Evolutionary conservation across 2,888 invertebrate species (phyloP).

Genomic region (Lasioglossum villosulum): DNA sequence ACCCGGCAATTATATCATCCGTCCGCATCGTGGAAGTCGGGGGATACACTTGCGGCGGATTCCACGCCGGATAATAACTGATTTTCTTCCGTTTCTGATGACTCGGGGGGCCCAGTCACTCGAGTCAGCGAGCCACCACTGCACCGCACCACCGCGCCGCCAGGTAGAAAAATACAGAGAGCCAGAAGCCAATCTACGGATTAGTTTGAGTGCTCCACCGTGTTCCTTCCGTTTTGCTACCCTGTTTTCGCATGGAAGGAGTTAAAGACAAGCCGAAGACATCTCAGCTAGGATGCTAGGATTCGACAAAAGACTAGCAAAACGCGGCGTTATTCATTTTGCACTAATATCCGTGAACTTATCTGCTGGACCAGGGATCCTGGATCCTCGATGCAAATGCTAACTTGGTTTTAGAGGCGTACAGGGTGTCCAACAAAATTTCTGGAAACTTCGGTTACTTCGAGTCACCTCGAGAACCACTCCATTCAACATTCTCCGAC

Average conservation of each 20-base stretch:
- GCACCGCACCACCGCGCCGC: neutral
- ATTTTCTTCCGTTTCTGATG: constrained; percentile 65
- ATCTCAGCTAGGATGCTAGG: neutral
- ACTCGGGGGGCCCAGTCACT: constrained; percentile 64
- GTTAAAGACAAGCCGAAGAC: constrained; percentile 35
- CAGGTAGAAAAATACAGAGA: constrained; percentile 71
- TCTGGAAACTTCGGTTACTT: too few relatives aligned
- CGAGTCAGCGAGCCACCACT: constrained; percentile 63
- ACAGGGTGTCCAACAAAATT: too few relatives aligned
- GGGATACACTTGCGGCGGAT: constrained; percentile 64
- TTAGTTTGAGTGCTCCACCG: constrained; percentile 58
- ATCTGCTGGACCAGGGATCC: constrained; percentile 11
- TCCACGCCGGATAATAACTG: constrained; percentile 72
- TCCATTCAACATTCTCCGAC: too few relatives aligned
- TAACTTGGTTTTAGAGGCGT: neutral
- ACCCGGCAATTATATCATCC: constrained; percentile 67
- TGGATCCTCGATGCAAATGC: constrained; percentile 26
- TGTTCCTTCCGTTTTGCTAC: constrained; percentile 9
- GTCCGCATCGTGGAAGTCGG: constrained; percentile 49
- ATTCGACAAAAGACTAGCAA: constrained; percentile 13
- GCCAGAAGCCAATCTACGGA: constrained; percentile 77
- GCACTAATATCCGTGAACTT: constrained; percentile 62
- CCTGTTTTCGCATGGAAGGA: constrained; percentile 58
- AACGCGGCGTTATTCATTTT: constrained; percentile 51
- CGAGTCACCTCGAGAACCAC: too few relatives aligned